Conservation (phyloP, 2,888 invertebrate genomes). For the Pseudococcus longispinus region DNA sequence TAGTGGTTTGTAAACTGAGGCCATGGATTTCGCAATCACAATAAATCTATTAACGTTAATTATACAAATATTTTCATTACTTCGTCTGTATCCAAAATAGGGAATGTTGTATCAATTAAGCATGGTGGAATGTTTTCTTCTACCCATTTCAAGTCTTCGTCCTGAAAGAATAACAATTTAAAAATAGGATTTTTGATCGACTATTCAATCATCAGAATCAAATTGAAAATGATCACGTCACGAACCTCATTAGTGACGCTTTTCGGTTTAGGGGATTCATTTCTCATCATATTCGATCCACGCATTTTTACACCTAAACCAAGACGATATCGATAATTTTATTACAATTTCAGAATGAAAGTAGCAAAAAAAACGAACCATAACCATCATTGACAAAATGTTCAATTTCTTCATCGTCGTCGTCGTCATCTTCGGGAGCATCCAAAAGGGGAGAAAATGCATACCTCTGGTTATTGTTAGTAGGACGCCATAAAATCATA, state of each 20-base stretch:
- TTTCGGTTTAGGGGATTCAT: constrained; percentile 64
- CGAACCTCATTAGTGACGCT: constrained; percentile 58
- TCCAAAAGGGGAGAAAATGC: constrained; percentile 93
- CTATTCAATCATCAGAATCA: background rate
- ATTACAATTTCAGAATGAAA: background rate
- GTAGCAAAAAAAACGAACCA: constrained; percentile 46
- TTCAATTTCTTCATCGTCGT: constrained; percentile 80
- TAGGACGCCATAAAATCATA: constrained; percentile 94
- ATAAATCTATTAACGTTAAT: no score
- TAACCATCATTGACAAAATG: constrained; percentile 77
- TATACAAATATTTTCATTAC: constrained; percentile 59
- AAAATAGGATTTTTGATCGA: background rate
- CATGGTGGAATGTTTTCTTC: constrained; percentile 90
- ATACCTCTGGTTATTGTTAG: constrained; percentile 92
- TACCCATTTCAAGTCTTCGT: constrained; percentile 87
- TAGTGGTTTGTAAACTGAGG: no score
- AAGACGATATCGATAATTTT: background rate
- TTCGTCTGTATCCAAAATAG: constrained; percentile 78
- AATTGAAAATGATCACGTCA: background rate
- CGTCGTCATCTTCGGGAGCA: constrained; percentile 77
- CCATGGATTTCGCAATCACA: no score
- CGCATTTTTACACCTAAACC: constrained; percentile 72
- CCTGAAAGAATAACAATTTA: constrained; percentile 64
- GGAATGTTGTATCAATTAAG: constrained; percentile 72
- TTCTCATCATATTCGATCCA: constrained; percentile 63